A percentile compares a stretch with the other conserved stretches of the same genome.
phyloP scores from a whole-genome alignment of 2,113 vertebrate genomes.

The Rissa tridactyla region DNA sequence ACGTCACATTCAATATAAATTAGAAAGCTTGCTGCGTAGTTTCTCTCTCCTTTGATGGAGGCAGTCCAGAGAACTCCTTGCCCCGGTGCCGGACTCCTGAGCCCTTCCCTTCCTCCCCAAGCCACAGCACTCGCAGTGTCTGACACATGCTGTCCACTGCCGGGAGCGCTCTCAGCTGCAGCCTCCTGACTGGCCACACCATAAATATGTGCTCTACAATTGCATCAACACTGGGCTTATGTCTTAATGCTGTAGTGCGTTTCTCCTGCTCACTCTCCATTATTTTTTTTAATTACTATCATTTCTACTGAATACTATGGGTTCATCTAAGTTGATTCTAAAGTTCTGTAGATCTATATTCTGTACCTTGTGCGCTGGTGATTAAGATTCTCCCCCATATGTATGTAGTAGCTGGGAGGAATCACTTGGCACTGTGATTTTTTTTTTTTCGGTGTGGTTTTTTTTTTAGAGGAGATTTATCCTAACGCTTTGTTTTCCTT shows the following conservation, averaged over 20 bases:
- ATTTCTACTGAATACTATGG: neutral
- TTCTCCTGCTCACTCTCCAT: neutral
- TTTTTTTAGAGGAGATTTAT: constrained; percentile 8
- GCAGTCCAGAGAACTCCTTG: too few species aligned
- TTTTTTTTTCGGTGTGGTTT: neutral
- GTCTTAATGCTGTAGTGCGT: neutral
- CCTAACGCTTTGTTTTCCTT: constrained; percentile 26
- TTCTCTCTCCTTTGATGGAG: too few species aligned
- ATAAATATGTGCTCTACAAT: neutral
- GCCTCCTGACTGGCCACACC: neutral
- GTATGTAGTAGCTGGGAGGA: neutral
- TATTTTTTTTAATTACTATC: neutral
- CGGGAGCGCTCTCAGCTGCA: neutral
- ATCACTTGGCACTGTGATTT: neutral
- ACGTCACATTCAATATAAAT: too few species aligned
- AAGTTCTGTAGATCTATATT: neutral
- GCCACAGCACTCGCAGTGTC: too few species aligned
- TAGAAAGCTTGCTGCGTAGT: too few species aligned
- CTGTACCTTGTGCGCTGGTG: neutral
- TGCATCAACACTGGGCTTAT: neutral
- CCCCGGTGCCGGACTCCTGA: too few species aligned
- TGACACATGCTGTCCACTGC: too few species aligned
- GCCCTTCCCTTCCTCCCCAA: too few species aligned
- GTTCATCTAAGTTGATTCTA: neutral
- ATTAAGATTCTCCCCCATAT: neutral